A percentile compares a stretch with the other conserved stretches of the same genome.
Evolutionary conservation across 2,113 vertebrate species (phyloP).

Genomic region (Daubentonia madagascariensis): DNA sequence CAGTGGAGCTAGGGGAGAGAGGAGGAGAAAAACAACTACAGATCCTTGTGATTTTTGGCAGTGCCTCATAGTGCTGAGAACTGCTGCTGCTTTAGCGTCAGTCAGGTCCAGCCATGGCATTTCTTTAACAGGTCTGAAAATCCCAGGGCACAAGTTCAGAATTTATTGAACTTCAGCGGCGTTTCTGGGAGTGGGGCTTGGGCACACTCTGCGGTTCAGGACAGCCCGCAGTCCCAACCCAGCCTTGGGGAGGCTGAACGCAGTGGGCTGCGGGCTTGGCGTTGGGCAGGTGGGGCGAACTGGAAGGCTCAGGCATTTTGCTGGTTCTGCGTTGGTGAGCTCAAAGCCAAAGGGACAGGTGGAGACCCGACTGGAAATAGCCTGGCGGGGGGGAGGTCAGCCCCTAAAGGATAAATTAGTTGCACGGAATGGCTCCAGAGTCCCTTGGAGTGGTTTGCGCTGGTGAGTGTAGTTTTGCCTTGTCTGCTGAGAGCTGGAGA

Average conservation of each 20-base stretch:
- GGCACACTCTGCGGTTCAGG: neutral
- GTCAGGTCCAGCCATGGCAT: neutral
- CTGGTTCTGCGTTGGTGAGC: neutral
- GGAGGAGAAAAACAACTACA: neutral
- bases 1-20: neutral
- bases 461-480: neutral
- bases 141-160: neutral
- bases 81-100: neutral
- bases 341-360: slow-evolving; percentile 27
- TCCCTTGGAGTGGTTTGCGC: neutral
- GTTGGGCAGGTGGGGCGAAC: neutral
- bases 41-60: neutral
- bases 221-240: neutral
- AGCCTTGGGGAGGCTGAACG: neutral
- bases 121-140: neutral
- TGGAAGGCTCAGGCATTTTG: neutral
- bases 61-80: neutral
- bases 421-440: neutral
- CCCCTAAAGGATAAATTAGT: slow-evolving; percentile 1
- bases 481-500: neutral
- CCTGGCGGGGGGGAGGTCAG: slow-evolving; percentile 26
- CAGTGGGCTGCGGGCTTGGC: neutral
- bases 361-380: neutral
- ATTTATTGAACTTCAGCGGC: neutral
- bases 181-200: neutral